phyloP scores from a whole-genome alignment of 2,888 invertebrate species.

The Dynastes grantii region DNA sequence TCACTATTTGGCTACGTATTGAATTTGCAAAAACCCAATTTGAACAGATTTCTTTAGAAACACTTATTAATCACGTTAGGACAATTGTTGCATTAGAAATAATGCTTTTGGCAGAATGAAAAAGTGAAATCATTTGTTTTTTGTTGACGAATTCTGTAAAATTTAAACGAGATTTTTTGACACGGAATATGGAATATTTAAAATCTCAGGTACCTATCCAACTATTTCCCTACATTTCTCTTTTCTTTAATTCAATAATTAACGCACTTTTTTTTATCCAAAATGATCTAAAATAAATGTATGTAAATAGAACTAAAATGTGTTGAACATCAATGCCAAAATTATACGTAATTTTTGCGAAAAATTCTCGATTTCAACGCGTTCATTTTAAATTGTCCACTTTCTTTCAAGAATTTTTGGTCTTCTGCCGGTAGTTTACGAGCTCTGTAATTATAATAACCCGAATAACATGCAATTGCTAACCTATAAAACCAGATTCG shows the following conservation, averaged over 20 bases:
- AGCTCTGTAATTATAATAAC: neutral
- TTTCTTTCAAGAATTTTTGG: neutral
- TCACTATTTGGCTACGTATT: neutral
- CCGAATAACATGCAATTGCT: neutral
- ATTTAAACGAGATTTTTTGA: too few species aligned
- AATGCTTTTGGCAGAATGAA: too few species aligned
- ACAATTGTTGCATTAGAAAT: too few species aligned
- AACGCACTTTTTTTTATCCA: neutral
- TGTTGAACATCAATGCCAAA: neutral
- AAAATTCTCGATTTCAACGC: neutral
- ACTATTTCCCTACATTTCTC: neutral
- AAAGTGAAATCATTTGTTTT: too few species aligned
- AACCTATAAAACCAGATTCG: conserved; percentile 2
- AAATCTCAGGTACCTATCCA: conserved; percentile 4
- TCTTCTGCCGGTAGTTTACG: neutral
- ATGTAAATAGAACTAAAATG: neutral
- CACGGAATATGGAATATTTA: conserved; percentile 14
- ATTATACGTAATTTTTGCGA: neutral
- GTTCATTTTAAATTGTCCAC: neutral
- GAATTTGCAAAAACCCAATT: neutral
- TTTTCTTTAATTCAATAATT: neutral
- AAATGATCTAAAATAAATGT: neutral
- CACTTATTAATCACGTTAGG: neutral
- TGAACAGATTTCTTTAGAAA: neutral
- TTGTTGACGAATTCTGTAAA: too few species aligned